These are phyloP conservation scores for Arctocebus calabarensis DNA, from an alignment of 2,797 vertebrate genomes.

Conservation along the genomic window DNA sequence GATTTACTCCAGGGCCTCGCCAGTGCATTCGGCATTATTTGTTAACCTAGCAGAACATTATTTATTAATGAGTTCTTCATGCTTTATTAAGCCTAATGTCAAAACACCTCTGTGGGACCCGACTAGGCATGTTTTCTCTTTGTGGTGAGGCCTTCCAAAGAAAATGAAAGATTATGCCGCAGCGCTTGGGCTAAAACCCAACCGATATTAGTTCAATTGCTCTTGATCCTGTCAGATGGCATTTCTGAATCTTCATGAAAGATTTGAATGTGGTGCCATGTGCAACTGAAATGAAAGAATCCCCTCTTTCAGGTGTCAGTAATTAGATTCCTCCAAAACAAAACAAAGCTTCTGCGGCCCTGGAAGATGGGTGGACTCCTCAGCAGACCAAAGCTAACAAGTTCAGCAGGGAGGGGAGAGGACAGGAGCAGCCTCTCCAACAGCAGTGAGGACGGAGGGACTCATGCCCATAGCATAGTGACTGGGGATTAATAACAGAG, in stretches of 20 bases:
- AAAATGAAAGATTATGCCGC: constrained; percentile 86
- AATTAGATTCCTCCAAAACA: constrained; percentile 78
- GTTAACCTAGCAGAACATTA: constrained; percentile 90
- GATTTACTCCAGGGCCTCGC: constrained; percentile 86
- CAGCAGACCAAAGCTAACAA: constrained; percentile 66
- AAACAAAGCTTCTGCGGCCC: constrained; percentile 72
- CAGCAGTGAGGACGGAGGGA: background rate
- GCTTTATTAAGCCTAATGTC: constrained; percentile 92
- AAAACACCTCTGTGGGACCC: constrained; percentile 89
- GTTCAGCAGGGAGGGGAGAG: background rate
- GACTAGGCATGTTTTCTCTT: constrained; percentile 79
- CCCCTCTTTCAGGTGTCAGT: constrained; percentile 68
- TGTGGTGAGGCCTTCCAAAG: constrained; percentile 80
- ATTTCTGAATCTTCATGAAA: constrained; percentile 83
- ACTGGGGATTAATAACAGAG: constrained; percentile 23
- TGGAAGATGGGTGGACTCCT: constrained; percentile 41
- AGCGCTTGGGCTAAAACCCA: constrained; percentile 80
- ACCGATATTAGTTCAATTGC: constrained; percentile 82
- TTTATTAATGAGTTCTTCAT: constrained; percentile 92
- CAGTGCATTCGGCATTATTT: constrained; percentile 89
- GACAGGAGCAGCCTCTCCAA: background rate
- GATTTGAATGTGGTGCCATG: constrained; percentile 67
- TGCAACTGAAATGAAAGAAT: constrained; percentile 79
- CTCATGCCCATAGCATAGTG: constrained; percentile 19
- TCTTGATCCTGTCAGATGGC: constrained; percentile 82